Evolutionary conservation across 2,888 invertebrate genomes (phyloP).

Genomic region (Pheosia tremula): DNA sequence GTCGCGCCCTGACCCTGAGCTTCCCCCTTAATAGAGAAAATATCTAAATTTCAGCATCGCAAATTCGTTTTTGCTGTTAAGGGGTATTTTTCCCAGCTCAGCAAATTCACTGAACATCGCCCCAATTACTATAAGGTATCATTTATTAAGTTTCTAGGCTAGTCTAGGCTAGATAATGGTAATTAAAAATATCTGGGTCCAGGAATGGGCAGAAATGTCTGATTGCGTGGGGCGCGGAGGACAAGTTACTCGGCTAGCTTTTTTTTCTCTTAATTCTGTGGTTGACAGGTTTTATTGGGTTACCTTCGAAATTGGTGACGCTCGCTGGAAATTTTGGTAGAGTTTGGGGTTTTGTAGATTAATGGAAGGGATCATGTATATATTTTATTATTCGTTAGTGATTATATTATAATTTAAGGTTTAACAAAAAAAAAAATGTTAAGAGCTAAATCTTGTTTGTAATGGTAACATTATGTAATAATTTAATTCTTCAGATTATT

Average conservation of each 20-base stretch:
- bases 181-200: slow-evolving; percentile 5
- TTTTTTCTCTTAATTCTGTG: neutral
- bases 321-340: neutral
- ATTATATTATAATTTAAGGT: too few species aligned
- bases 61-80: neutral
- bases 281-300: neutral
- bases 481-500: too few species aligned
- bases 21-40: too few species aligned
- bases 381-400: too few species aligned
- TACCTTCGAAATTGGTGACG: neutral
- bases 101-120: neutral
- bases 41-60: neutral
- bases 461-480: too few species aligned
- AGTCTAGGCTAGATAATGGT: slow-evolving; percentile 5
- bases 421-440: too few species aligned
- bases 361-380: too few species aligned
- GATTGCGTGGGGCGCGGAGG: neutral
- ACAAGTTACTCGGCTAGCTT: neutral
- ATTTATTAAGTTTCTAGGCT: neutral
- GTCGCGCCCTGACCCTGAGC: too few species aligned
- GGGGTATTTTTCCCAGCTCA: neutral
- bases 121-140: neutral
- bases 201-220: neutral
- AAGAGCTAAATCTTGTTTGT: too few species aligned
- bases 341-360: too few species aligned